Base-by-base conservation (phyloP, 2,797 vertebrate species). In the Squalus acanthias region DNA sequence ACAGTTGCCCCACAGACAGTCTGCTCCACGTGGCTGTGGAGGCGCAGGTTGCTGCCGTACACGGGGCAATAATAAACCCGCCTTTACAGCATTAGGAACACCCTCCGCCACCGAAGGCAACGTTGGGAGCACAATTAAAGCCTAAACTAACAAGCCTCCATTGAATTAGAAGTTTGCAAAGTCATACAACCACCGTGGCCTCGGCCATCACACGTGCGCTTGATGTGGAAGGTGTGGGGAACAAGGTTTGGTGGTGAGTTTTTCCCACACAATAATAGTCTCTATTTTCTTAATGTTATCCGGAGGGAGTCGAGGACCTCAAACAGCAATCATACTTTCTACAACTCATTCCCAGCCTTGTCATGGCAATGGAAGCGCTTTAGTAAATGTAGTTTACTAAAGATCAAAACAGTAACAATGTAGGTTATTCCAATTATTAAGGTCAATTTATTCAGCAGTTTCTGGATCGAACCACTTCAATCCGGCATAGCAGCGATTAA, bases 21-120 rank as follows among this genome's bases (percentile, higher is more conserved):
- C 96, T 97, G 96, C 96, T 96, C 82, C 96, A 96, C 97, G 96
- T 96, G 96, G 96, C 96, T 97, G 97, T 96, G 97, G 97, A 97
- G 96, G 97, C 96, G 97, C 88, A 92, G 97, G 96, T 96, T 97
- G 97, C 97, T 97, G 97, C 97, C 96, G 97, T 97, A 97, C 97
- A 97, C 97, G 97, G 96, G 2, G 63, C 97, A 96, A 97, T 57
- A 33, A 63, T 63, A 63, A 33, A 20, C 63, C 46, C 22, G 79
- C 39, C 3, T 82, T 82, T 82, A 82, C 89, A n/a, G 67, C 91
- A 67, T 3, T 12, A 24, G 63, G 33, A 29, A 39, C 63, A 93
- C n/a, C 17, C 39, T 69, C 63, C 65, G 9, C 17, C 65, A 93
- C 46, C 89, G 60, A 33, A 91, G 57, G 29, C 53, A 63, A 63